These are phyloP conservation scores for Ceratina japonica DNA, from an alignment of 1,140 invertebrate genomes.

Conservation along the genomic window DNA sequence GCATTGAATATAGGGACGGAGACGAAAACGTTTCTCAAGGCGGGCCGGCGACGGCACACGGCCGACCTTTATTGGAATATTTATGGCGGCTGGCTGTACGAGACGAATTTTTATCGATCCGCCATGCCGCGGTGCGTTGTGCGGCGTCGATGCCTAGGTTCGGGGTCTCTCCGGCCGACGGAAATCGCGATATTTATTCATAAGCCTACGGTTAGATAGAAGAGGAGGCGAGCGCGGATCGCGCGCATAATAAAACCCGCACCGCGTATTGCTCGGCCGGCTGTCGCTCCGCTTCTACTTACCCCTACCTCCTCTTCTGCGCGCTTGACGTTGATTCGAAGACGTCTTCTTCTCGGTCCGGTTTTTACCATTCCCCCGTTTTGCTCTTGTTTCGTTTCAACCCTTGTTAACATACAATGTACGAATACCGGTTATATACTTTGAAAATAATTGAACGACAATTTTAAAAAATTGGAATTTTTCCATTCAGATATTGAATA, in stretches of 20 bases:
- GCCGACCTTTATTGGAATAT: slow-evolving; percentile 72
- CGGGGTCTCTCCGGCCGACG: slow-evolving; percentile 57
- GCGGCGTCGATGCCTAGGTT: slow-evolving; percentile 57
- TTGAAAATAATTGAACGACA: too few species aligned
- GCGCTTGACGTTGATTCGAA: slow-evolving; percentile 36
- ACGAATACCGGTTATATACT: too few species aligned
- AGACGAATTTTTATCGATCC: slow-evolving; percentile 75
- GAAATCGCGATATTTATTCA: slow-evolving; percentile 76
- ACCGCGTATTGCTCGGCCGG: slow-evolving; percentile 65
- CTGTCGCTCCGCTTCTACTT: slow-evolving; percentile 61
- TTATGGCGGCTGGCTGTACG: slow-evolving; percentile 68
- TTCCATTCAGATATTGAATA: too few species aligned
- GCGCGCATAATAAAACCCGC: slow-evolving; percentile 64
- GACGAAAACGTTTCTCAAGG: slow-evolving; percentile 52
- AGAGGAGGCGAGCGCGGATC: slow-evolving; percentile 52
- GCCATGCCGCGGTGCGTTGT: slow-evolving; percentile 59
- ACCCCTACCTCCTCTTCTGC: neutral
- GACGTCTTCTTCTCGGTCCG: neutral
- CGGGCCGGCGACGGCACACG: slow-evolving; percentile 55
- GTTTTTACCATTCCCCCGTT: too few species aligned
- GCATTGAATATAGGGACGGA: slow-evolving; percentile 41
- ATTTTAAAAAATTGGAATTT: too few species aligned
- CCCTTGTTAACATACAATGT: neutral
- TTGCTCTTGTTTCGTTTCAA: neutral
- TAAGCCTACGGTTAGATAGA: slow-evolving; percentile 62